Evolutionary conservation across 2,113 vertebrate genomes (phyloP), one percentile per base, ranked within the genome.

Genomic region (Archocentrus centrarchus): DNA sequence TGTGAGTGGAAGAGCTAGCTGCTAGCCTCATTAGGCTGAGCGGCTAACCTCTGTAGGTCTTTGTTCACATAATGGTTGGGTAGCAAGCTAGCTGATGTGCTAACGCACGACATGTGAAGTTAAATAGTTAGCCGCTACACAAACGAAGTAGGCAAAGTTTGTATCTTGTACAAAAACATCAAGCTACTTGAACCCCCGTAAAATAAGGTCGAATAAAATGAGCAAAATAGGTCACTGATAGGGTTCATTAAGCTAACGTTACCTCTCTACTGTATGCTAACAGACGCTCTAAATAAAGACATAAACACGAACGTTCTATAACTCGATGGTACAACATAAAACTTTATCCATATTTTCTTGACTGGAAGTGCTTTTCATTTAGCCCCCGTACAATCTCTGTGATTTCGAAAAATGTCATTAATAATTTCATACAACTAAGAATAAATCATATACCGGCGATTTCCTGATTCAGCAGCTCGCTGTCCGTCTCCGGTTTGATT

Each of bases 401-500:
- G 35, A 15, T 58, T 20, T 24, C 9, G 0, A 59, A 61, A 20
- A 27, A 37, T 15, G 18, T 7, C 14, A 1, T 58, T 27, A 22
- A 24, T 84, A 41, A 77, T 68, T 61, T 47, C 8, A 47, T 59
- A 24, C 44, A 88, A 62, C 35, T 57, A 73, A 81, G 35, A 81
- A 83, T 83, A 78, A 92, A 84, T 86, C 53, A 79, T 66, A 59
- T 92, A 91, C 92, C 93, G 75, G 68, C 70, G 86, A 89, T 94
- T 95, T 95, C 95, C 95, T 95, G 95, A 93, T 94, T 94, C 89
- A 85, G 94, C 93, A 87, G 94, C 91, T 93, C 95, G 91, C 89
- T 92, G 91, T 93, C 90, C 93, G 94, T 95, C 96, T 95, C 90
- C 81, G 85, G 93, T 96, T 96, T 96, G 92, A 97, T 97, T 97